A percentile compares a stretch with the other conserved stretches of the same genome.
These are phyloP conservation scores for Temnothorax longispinosus DNA, from an alignment of 1,140 invertebrate genomes.

Conservation along the genomic window DNA sequence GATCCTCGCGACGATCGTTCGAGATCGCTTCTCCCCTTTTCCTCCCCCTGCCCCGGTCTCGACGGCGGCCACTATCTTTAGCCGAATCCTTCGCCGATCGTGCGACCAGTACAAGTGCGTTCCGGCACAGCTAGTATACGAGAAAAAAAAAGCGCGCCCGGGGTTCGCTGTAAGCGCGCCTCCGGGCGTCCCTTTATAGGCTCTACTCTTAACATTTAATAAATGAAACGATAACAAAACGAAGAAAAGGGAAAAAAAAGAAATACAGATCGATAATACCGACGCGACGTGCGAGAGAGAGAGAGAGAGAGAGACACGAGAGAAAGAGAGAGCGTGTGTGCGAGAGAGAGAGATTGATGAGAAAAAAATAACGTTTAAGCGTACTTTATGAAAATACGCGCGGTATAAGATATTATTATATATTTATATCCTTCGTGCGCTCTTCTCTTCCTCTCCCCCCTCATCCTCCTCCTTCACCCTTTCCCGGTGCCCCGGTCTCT, in stretches of 20 bases:
- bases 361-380: slow-evolving; percentile 73
- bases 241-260: slow-evolving; percentile 55
- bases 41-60: background rate
- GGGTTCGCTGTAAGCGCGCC: slow-evolving; percentile 76
- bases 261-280: slow-evolving; percentile 67
- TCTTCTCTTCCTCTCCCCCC: slow-evolving; percentile 15
- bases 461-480: background rate
- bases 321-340: too few species aligned
- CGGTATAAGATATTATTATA: slow-evolving; percentile 67
- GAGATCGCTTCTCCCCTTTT: background rate
- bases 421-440: slow-evolving; percentile 73
- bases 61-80: slow-evolving; percentile 71
- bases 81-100: slow-evolving; percentile 75
- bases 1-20: slow-evolving; percentile 8
- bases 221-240: slow-evolving; percentile 78
- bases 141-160: slow-evolving; percentile 77
- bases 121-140: slow-evolving; percentile 86
- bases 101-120: slow-evolving; percentile 86
- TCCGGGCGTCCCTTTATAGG: slow-evolving; percentile 77
- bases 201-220: slow-evolving; percentile 83
- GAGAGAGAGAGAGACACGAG: too few species aligned
- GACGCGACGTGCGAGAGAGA: slow-evolving; percentile 28
- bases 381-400: slow-evolving; percentile 67
- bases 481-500: background rate
- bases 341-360: slow-evolving; percentile 28